phyloP scores from a whole-genome alignment of 2,113 vertebrate species.

The Myrmecophaga tridactyla region DNA sequence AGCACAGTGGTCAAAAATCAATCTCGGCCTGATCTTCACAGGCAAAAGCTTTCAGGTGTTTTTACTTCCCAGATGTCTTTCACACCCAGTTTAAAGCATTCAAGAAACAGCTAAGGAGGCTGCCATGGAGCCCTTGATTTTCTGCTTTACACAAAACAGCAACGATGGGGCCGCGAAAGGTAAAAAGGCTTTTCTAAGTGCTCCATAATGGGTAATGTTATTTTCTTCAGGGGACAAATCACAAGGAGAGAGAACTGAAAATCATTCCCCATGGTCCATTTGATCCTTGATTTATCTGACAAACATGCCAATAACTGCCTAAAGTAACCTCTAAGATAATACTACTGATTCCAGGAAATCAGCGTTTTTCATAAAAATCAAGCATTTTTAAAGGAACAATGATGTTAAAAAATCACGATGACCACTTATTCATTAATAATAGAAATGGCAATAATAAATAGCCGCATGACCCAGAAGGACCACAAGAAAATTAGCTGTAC shows the following conservation, averaged over 20 bases:
- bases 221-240: neutral
- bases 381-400: neutral
- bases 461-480: neutral
- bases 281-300: constrained; percentile 30
- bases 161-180: neutral
- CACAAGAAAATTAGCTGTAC: neutral
- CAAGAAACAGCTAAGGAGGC: neutral
- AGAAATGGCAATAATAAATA: neutral
- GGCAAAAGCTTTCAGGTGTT: neutral
- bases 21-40: neutral
- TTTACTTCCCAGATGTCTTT: neutral
- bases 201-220: neutral
- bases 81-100: neutral
- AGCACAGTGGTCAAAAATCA: constrained; percentile 17
- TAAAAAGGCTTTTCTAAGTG: neutral
- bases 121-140: neutral
- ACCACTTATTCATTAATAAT: neutral
- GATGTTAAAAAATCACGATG: neutral
- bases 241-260: neutral
- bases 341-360: constrained; percentile 23
- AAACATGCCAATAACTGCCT: neutral
- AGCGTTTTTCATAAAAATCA: neutral
- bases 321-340: neutral
- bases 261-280: neutral
- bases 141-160: neutral